Evolutionary conservation across 2,113 vertebrate genomes (phyloP).

Genomic region (Nycticorax nycticorax): DNA sequence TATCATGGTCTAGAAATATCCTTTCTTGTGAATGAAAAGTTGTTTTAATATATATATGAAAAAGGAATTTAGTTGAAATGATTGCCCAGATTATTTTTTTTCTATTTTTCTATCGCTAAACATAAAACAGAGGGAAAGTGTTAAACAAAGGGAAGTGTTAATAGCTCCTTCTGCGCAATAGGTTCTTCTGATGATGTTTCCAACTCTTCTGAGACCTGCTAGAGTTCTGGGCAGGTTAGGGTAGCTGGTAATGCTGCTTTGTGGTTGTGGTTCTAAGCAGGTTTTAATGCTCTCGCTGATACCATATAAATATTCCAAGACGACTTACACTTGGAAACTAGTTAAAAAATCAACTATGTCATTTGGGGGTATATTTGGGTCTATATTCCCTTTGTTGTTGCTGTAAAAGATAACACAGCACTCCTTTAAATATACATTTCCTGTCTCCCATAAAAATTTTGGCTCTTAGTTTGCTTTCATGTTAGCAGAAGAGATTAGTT

Average conservation of each 20-base stretch:
- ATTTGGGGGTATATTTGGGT: not conserved
- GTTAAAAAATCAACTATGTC: slow-evolving; percentile 1
- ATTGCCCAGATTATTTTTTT: not conserved
- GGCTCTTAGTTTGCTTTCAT: slow-evolving; percentile 53
- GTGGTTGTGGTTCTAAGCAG: not conserved
- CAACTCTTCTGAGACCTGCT: not conserved
- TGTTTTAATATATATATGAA: not conserved
- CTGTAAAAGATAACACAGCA: slow-evolving; percentile 25
- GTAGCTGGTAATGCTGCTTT: not conserved
- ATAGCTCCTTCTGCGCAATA: not conserved
- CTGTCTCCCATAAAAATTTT: slow-evolving; percentile 32
- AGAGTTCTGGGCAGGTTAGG: not conserved
- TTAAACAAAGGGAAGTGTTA: not conserved
- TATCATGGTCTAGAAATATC: not conserved
- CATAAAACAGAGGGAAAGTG: not conserved
- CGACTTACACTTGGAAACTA: slow-evolving; percentile 15
- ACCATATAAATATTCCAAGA: not conserved
- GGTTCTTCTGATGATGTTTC: not conserved
- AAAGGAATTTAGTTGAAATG: not conserved
- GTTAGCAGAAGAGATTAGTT: slow-evolving; percentile 56
- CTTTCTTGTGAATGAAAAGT: not conserved
- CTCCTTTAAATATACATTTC: slow-evolving; percentile 31
- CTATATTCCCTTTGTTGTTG: slow-evolving; percentile 46
- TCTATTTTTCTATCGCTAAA: not conserved
- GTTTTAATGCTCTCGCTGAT: slow-evolving; percentile 15